Conservation (phyloP, 2,888 invertebrate species). For the Ormyrus thymus region DNA sequence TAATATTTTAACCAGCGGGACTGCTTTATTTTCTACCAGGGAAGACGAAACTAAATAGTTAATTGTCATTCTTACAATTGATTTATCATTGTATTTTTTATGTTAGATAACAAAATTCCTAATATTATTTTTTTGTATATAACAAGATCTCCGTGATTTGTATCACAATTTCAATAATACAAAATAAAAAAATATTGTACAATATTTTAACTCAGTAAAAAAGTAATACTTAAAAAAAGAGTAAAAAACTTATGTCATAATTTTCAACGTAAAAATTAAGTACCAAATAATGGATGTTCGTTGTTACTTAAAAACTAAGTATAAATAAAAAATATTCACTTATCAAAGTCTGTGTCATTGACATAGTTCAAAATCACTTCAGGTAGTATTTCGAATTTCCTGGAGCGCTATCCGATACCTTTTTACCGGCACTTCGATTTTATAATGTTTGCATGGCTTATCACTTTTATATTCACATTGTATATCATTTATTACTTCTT, state of each 20-base stretch:
- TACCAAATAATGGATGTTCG: constrained; percentile 11
- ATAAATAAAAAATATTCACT: constrained; percentile 41
- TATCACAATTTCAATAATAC: constrained; percentile 37
- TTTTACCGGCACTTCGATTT: constrained; percentile 50
- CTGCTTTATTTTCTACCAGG: no score
- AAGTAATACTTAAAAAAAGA: constrained; percentile 39
- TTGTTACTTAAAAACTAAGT: constrained; percentile 22
- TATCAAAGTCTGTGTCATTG: constrained; percentile 34
- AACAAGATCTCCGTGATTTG: constrained; percentile 37
- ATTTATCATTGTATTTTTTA: no score
- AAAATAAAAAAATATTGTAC: constrained; percentile 33
- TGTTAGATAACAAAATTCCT: neutral
- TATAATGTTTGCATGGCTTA: constrained; percentile 1
- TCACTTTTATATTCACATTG: no score
- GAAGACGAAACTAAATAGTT: no score
- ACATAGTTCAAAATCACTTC: constrained; percentile 49
- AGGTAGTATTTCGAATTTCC: constrained; percentile 41
- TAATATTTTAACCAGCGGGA: no score
- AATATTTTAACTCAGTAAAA: constrained; percentile 20
- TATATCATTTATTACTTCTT: no score
- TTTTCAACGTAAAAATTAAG: constrained; percentile 38
- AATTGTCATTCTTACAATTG: no score
- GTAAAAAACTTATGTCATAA: constrained; percentile 31
- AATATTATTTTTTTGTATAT: constrained; percentile 21
- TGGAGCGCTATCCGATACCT: constrained; percentile 41